Evolutionary conservation across 2,888 invertebrate species (phyloP).

Genomic region (Apamea anceps): DNA sequence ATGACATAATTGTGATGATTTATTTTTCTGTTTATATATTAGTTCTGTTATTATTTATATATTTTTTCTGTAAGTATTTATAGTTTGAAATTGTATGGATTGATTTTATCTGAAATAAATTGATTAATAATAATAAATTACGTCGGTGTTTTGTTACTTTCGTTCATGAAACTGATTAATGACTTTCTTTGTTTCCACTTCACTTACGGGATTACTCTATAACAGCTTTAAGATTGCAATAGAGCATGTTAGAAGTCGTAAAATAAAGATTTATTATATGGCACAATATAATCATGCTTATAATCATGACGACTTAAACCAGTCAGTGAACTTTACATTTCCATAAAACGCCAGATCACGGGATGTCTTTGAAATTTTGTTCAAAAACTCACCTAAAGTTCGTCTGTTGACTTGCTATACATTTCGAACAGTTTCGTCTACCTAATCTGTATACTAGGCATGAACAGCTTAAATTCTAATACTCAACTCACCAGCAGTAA

Average conservation of each 20-base stretch:
- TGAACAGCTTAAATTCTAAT: neutral
- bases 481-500: neutral
- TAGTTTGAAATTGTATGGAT: no score
- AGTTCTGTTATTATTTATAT: no score
- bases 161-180: neutral
- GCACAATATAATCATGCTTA: constrained; percentile 4
- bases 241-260: neutral
- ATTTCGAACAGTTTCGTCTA: constrained; percentile 8
- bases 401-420: neutral
- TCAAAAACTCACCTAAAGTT: constrained; percentile 8
- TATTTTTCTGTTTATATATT: no score
- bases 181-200: neutral
- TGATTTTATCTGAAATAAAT: no score
- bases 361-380: constrained; percentile 5
- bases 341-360: constrained; percentile 5
- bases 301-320: neutral
- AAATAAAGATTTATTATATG: neutral
- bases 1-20: no score
- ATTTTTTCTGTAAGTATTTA: no score
- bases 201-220: neutral
- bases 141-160: neutral
- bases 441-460: neutral
- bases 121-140: no score
- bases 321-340: constrained; percentile 7
- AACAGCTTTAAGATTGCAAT: neutral